Percentiles rank a stretch among this genome's conserved stretches.
Evolutionary conservation across 2,797 vertebrate species (phyloP).

Genomic region (Pseudotriccus pelzelni): DNA sequence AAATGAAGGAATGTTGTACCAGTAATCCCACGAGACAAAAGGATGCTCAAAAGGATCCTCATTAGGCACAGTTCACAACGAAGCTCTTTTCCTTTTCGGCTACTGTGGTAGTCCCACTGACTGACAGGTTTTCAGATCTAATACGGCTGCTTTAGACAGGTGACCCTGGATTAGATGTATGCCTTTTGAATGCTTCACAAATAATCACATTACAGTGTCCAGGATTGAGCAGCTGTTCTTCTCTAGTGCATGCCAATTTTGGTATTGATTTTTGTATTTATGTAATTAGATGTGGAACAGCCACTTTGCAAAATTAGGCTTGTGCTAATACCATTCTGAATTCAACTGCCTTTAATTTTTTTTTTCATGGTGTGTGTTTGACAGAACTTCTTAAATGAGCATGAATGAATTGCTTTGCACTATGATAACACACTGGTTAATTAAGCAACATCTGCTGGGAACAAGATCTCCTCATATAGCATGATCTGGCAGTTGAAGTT

Average conservation of each 20-base stretch:
- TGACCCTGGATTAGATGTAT: conserved; percentile 2
- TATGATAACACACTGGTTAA: not conserved
- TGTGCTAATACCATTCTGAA: not conserved
- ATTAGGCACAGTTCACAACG: not conserved
- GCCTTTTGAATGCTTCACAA: not conserved
- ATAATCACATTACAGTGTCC: conserved; percentile 27
- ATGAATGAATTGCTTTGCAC: not conserved
- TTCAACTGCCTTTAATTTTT: not conserved
- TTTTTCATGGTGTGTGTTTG: not conserved
- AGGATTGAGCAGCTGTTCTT: conserved; percentile 40
- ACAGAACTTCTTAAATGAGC: not conserved
- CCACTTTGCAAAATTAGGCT: not conserved
- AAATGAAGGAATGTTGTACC: not conserved
- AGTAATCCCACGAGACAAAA: not conserved
- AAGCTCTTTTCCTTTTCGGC: not conserved
- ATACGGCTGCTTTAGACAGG: not conserved
- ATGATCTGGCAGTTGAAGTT: not conserved
- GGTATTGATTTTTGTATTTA: conserved; percentile 41
- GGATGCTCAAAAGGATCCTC: not conserved
- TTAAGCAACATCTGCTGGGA: conserved; percentile 6
- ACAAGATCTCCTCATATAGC: not conserved
- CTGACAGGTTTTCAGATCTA: not conserved
- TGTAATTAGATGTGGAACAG: conserved; percentile 10
- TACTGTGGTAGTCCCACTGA: not conserved
- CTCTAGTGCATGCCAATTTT: conserved; percentile 6